Base-by-base conservation (phyloP, 2,797 vertebrate species). In the Pachyuromys duprasi region DNA sequence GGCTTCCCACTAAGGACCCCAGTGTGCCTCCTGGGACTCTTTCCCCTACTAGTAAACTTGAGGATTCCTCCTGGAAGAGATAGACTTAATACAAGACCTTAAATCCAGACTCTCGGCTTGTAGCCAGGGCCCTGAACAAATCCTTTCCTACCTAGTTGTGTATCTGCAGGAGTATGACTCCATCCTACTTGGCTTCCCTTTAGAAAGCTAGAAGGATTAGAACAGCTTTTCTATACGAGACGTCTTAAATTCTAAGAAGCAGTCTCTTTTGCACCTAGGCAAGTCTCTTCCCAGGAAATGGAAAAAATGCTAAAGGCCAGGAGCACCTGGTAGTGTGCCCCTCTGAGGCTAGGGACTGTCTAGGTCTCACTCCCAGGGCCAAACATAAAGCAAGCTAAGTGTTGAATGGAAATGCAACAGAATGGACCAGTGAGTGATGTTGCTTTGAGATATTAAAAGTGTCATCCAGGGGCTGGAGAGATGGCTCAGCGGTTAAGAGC, bases 51-150 rank as follows among this genome's bases (percentile, higher is more conserved):
- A 42, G 93, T 36, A 22, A 42, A 83, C 67, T 49, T 72, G 49
- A 42, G 42, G 18, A 39, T 75, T 84, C 91, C 42, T 95, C 78
- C 67, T 82, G 49, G 17, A 94, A 79, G 93, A 83, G 18, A 22
- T 39, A 28, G 69, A 62, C 86, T 39, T 63, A 92, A 96, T 3
- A 53, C 33, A 33, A 42, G 63, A 72, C 79, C 74, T 75, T 63
- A 55, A 76, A 76, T 36, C 62, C 24, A 67, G 87, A 91, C 12
- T 90, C 82, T 9, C 84, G 72, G 87, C 42, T 82, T n/a, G 80
- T 42, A 75, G 81, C 78, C 1, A 8, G 12, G 65, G 45, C 70
- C 83, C 57, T 76, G 70, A 89, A 93, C 63, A 89, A 95, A 75
- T 53, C 70, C 49, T 45, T 87, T 72, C 69, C n/a, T 42, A 0